Conservation (phyloP, 2,888 invertebrate genomes). For the Chaetoderma sp. region DNA sequence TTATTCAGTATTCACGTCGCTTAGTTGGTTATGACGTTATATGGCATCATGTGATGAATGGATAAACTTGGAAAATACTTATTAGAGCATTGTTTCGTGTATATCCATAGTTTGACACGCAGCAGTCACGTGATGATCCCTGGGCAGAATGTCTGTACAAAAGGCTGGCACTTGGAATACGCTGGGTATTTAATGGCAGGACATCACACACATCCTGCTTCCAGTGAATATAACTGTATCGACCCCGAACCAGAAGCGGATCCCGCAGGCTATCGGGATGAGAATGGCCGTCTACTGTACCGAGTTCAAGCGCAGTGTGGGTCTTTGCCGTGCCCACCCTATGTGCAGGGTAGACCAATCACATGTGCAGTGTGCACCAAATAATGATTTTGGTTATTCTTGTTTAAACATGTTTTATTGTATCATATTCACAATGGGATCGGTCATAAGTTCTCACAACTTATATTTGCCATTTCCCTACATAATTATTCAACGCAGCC, state of each 20-base stretch:
- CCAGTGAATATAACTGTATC: slow-evolving; percentile 30
- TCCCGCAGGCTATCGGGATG: slow-evolving; percentile 20
- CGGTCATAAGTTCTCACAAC: no score
- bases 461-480: no score
- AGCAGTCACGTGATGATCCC: slow-evolving; percentile 35
- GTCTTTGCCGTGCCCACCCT: slow-evolving; percentile 42
- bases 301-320: slow-evolving; percentile 38
- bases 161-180: slow-evolving; percentile 42
- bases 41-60: no score
- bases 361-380: slow-evolving; percentile 44
- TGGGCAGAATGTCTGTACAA: slow-evolving; percentile 29
- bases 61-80: no score
- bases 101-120: slow-evolving; percentile 4
- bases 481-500: no score
- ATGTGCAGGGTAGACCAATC: slow-evolving; percentile 33
- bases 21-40: no score
- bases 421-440: no score
- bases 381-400: no score
- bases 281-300: slow-evolving; percentile 36
- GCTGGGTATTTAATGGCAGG: slow-evolving; percentile 39
- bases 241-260: slow-evolving; percentile 36
- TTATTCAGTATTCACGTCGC: no score
- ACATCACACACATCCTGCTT: slow-evolving; percentile 14
- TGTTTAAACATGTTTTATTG: no score
- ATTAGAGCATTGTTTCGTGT: no score